phyloP scores from a whole-genome alignment of 2,888 invertebrate species.

The Polydesmus complanatus region DNA sequence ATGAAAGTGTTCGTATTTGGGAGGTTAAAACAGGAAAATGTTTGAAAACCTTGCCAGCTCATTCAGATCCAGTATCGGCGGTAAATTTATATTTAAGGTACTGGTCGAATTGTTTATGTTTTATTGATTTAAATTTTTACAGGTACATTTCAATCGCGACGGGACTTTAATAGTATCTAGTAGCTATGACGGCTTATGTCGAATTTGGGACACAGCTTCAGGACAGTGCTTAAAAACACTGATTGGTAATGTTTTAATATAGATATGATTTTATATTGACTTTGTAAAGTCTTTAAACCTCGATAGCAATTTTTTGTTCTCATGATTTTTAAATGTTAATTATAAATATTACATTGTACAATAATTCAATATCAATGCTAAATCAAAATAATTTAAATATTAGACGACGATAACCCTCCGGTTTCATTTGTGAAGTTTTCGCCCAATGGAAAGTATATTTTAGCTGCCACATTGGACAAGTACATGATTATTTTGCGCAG shows the following conservation, averaged over 20 bases:
- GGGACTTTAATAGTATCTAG: conserved; percentile 97
- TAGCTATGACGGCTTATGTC: conserved; percentile 96
- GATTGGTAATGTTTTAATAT: conserved; percentile 42
- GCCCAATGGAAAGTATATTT: conserved; percentile 97
- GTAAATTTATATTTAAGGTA: conserved; percentile 34
- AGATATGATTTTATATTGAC: no score
- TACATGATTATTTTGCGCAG: conserved; percentile 21
- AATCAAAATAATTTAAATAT: neutral
- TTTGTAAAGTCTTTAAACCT: neutral
- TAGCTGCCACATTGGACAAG: conserved; percentile 96
- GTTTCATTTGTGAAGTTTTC: conserved; percentile 99
- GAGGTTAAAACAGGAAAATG: conserved; percentile 96
- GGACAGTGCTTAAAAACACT: conserved; percentile 98
- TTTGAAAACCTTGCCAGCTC: conserved; percentile 93
- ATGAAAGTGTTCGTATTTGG: conserved; percentile 98
- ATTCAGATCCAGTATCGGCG: conserved; percentile 98
- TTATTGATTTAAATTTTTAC: conserved; percentile 16
- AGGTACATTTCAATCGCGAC: conserved; percentile 89
- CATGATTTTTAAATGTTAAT: no score
- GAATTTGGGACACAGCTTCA: conserved; percentile 99
- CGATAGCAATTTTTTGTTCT: neutral
- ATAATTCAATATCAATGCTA: neutral
- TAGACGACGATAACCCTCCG: conserved; percentile 97
- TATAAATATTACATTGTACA: neutral
- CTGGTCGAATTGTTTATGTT: neutral